phyloP scores from a whole-genome alignment of 2,797 vertebrate genomes.

The Sorex maritimensis region DNA sequence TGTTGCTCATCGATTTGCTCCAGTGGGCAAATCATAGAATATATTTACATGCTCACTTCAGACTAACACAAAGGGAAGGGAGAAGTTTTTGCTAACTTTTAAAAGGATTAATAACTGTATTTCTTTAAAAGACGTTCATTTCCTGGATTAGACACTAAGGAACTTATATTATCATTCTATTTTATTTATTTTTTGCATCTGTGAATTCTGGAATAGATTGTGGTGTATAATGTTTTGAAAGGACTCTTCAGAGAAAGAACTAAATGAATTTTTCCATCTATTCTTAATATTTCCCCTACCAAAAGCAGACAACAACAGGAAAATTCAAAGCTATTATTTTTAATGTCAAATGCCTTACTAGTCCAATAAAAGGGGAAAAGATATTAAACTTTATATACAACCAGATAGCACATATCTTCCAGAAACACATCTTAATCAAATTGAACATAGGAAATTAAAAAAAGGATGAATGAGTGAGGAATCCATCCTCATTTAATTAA shows the following conservation, averaged over 20 bases:
- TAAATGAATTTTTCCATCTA: constrained; percentile 83
- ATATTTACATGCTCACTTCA: constrained; percentile 19
- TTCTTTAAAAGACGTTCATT: constrained; percentile 81
- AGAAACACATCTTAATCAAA: constrained; percentile 87
- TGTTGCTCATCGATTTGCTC: not conserved
- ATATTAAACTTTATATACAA: constrained; percentile 87
- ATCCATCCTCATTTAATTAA: constrained; percentile 85
- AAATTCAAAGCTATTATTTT: constrained; percentile 87
- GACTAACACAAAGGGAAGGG: constrained; percentile 40
- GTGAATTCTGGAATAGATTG: constrained; percentile 63
- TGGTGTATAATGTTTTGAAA: constrained; percentile 76
- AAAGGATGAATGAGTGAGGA: constrained; percentile 80
- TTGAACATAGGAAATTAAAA: constrained; percentile 88
- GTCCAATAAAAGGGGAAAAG: constrained; percentile 81
- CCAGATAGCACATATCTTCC: constrained; percentile 85
- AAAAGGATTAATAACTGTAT: constrained; percentile 66
- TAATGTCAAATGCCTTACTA: constrained; percentile 86
- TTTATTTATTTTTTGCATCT: constrained; percentile 81
- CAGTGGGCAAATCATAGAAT: not conserved
- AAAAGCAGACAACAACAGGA: constrained; percentile 79
- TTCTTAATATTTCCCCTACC: constrained; percentile 79
- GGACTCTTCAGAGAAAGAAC: constrained; percentile 79
- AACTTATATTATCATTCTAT: constrained; percentile 61
- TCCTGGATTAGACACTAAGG: constrained; percentile 77
- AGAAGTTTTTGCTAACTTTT: constrained; percentile 57